Percentiles rank a stretch among this genome's conserved stretches.
Conservation (phyloP, 2,113 vertebrate genomes). For the Caracal caracal region DNA sequence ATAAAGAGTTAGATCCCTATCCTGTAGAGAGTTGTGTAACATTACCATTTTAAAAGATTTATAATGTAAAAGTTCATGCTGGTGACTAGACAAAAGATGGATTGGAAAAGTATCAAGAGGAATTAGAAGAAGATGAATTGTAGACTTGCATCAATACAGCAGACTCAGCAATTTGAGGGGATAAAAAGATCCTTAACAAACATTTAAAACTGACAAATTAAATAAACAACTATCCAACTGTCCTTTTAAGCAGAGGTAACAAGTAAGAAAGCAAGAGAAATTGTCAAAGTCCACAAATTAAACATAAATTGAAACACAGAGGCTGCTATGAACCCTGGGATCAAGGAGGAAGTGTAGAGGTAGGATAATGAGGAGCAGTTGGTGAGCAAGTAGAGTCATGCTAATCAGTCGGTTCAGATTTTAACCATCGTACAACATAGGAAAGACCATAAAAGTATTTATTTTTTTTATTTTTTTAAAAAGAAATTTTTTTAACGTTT, state of each 20-base stretch:
- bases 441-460: neutral
- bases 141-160: neutral
- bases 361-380: fast-evolving
- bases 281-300: neutral
- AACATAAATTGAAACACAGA: neutral
- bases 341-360: too few species aligned
- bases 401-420: neutral
- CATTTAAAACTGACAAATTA: neutral
- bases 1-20: neutral
- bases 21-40: neutral
- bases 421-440: neutral
- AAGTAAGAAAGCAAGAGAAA: neutral
- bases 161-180: neutral
- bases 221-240: neutral
- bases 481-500: too few species aligned
- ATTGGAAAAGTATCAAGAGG: neutral
- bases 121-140: neutral
- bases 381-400: neutral
- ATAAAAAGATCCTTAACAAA: neutral
- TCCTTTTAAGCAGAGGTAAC: neutral
- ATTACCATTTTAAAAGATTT: slow-evolving; percentile 5
- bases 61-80: neutral
- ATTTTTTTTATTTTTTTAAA: too few species aligned
- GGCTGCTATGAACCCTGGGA: neutral
- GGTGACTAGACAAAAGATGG: neutral